Percentiles rank a stretch among this genome's conserved stretches.
Evolutionary conservation across 2,888 invertebrate species (phyloP).

Genomic region (Drosophila kambysellisi): DNA sequence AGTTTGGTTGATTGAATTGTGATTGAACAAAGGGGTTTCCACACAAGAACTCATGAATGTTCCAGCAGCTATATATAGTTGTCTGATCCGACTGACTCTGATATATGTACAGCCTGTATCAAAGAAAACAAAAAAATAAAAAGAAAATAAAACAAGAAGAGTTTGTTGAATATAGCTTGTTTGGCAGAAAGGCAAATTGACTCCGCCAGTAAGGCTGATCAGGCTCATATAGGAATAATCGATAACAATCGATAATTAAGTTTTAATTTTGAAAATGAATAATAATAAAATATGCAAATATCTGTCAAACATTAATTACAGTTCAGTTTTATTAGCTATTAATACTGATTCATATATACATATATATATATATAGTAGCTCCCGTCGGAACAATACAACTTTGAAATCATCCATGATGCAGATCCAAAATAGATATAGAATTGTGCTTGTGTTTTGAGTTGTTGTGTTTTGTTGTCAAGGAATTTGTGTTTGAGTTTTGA

Average conservation of each 20-base stretch:
- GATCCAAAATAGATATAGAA: not conserved
- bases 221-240: too few species aligned
- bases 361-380: not conserved
- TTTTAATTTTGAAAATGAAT: not conserved
- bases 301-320: not conserved
- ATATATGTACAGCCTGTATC: too few species aligned
- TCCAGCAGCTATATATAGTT: not conserved
- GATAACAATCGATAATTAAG: not conserved
- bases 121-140: not conserved
- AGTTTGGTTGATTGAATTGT: too few species aligned
- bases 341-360: too few species aligned
- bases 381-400: not conserved
- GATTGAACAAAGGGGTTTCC: too few species aligned
- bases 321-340: not conserved
- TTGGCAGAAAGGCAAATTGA: not conserved
- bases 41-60: too few species aligned
- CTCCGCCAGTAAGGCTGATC: too few species aligned
- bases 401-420: not conserved
- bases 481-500: constrained; percentile 58
- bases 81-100: too few species aligned
- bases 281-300: not conserved
- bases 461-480: constrained; percentile 18
- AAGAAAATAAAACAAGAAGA: too few species aligned
- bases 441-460: not conserved
- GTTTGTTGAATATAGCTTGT: not conserved